These are phyloP conservation scores for Leptocoma aspasia DNA, from an alignment of 2,113 vertebrate genomes.

Conservation along the genomic window DNA sequence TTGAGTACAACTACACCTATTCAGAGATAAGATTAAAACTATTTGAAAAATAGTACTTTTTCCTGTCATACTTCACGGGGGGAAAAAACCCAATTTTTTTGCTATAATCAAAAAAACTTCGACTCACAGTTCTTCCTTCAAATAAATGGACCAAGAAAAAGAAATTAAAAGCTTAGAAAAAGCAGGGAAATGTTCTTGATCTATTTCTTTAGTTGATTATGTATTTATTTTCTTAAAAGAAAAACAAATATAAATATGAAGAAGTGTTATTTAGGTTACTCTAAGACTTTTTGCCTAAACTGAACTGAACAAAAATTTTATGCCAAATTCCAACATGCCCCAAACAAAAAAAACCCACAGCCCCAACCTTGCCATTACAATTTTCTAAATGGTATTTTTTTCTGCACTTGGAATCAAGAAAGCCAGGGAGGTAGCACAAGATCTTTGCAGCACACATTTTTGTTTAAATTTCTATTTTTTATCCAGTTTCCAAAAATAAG, in stretches of 20 bases:
- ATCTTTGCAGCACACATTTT: background rate
- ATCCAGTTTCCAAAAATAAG: background rate
- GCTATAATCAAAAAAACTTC: background rate
- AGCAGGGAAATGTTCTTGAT: background rate
- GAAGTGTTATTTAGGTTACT: background rate
- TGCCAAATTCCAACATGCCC: background rate
- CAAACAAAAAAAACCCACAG: rapidly evolving
- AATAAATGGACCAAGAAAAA: background rate
- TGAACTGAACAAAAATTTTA: background rate
- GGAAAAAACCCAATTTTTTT: rapidly evolving
- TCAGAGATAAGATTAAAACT: conserved; percentile 46
- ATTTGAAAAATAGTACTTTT: background rate
- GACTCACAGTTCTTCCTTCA: background rate
- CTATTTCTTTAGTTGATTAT: background rate
- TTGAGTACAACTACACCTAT: conserved; percentile 19
- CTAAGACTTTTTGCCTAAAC: background rate
- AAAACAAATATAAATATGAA: background rate
- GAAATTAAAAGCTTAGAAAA: background rate
- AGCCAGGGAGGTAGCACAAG: background rate
- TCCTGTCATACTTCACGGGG: background rate
- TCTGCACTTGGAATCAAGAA: background rate
- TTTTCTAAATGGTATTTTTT: background rate
- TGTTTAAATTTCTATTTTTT: background rate
- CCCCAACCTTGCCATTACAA: background rate
- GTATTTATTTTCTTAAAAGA: background rate